phyloP scores from a whole-genome alignment of 2,113 vertebrate genomes.

The Pteropus alecto region DNA sequence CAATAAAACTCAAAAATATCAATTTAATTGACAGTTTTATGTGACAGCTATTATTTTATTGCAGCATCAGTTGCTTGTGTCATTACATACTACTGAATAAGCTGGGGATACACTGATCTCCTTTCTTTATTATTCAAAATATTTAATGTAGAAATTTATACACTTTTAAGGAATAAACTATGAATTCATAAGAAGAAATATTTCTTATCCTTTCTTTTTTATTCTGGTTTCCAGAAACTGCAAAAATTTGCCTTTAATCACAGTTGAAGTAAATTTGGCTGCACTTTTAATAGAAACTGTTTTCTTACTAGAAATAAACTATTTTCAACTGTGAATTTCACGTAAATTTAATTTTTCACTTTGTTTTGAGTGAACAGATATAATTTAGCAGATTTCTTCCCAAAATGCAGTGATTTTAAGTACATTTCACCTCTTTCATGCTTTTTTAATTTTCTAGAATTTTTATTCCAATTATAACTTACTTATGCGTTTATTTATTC shows the following conservation, averaged over 20 bases:
- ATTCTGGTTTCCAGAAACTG: conserved; percentile 11
- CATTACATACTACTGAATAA: neutral
- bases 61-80: neutral
- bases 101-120: neutral
- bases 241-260: conserved; percentile 50
- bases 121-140: conserved; percentile 56
- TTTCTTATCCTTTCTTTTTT: conserved; percentile 38
- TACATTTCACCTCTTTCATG: conserved; percentile 42
- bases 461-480: conserved; percentile 60
- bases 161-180: conserved; percentile 58
- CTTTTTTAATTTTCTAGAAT: conserved; percentile 32
- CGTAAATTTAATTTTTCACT: conserved; percentile 62
- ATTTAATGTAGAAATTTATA: conserved; percentile 59
- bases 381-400: conserved; percentile 54
- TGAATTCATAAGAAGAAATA: conserved; percentile 50
- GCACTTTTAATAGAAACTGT: conserved; percentile 58
- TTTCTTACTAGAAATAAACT: conserved; percentile 62
- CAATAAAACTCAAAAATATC: conserved; percentile 24
- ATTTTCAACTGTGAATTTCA: conserved; percentile 68
- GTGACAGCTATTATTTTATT: conserved; percentile 31
- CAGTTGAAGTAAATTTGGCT: conserved; percentile 60
- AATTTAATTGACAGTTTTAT: conserved; percentile 47
- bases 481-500: conserved; percentile 52
- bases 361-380: conserved; percentile 69
- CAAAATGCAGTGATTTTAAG: conserved; percentile 35